Evolutionary conservation across 2,888 invertebrate genomes (phyloP).

Genomic region (Cecidostiba fungosa): DNA sequence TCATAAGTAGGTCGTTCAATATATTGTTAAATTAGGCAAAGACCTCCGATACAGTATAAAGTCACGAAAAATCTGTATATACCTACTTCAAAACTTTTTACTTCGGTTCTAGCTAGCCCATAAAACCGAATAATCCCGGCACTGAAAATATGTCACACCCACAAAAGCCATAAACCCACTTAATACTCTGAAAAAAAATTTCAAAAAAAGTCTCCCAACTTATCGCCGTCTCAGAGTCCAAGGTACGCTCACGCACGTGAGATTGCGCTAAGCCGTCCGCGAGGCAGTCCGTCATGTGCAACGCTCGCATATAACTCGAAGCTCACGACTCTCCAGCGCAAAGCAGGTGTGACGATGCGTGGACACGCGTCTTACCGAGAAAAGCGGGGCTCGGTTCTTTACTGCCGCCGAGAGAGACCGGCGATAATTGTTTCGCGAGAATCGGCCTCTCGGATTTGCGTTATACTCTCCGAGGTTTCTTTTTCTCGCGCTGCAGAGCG

Average conservation of each 20-base stretch:
- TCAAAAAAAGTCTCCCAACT: background rate
- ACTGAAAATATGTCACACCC: background rate
- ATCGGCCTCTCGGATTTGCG: conserved; percentile 17
- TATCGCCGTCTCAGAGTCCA: conserved; percentile 27
- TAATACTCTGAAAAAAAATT: background rate
- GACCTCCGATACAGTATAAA: background rate
- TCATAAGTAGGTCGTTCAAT: background rate
- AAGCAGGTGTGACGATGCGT: conserved; percentile 80
- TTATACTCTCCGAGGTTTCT: conserved; percentile 10
- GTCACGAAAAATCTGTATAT: too few species aligned
- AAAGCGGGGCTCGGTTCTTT: conserved; percentile 72
- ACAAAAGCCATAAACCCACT: background rate
- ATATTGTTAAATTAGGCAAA: background rate
- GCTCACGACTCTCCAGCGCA: conserved; percentile 27
- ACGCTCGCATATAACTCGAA: conserved; percentile 21
- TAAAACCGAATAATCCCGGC: background rate
- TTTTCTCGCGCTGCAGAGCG: background rate
- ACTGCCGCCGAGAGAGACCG: conserved; percentile 65
- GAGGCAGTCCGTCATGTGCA: conserved; percentile 71
- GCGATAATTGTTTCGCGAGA: conserved; percentile 61
- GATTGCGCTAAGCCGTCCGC: conserved; percentile 71
- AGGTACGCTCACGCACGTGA: background rate
- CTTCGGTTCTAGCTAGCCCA: background rate
- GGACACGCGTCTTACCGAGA: conserved; percentile 76
- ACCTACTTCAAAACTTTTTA: too few species aligned